phyloP scores from a whole-genome alignment of 2,888 invertebrate genomes.

The Mycalesis mineus region DNA sequence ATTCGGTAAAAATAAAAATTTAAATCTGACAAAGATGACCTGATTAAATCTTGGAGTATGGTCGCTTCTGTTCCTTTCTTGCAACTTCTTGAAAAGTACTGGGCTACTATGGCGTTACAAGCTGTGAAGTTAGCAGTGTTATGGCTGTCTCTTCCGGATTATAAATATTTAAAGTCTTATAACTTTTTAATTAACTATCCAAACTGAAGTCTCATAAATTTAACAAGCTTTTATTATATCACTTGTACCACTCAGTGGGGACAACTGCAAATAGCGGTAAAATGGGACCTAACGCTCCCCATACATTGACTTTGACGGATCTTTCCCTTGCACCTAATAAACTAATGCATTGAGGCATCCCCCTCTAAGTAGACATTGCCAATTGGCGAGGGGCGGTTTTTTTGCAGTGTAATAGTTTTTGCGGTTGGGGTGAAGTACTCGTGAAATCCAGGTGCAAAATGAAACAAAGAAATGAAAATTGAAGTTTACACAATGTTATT shows the following conservation, averaged over 20 bases:
- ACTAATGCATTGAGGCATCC: slow-evolving; percentile 55
- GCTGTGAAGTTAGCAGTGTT: too few relatives aligned
- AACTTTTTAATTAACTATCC: too few relatives aligned
- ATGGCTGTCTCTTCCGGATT: too few relatives aligned
- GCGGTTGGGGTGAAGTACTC: slow-evolving; percentile 2
- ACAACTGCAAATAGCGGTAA: slow-evolving; percentile 62
- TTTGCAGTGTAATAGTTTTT: slow-evolving; percentile 26
- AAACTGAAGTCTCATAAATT: neutral
- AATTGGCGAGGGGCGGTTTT: slow-evolving; percentile 28
- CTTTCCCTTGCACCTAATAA: slow-evolving; percentile 69
- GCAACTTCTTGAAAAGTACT: too few relatives aligned
- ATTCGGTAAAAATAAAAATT: too few relatives aligned
- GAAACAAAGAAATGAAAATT: slow-evolving; percentile 2
- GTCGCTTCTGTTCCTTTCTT: too few relatives aligned
- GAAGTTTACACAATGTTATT: neutral
- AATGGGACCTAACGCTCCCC: slow-evolving; percentile 60
- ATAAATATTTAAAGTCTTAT: too few relatives aligned
- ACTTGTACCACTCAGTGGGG: slow-evolving; percentile 33
- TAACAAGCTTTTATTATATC: neutral
- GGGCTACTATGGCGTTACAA: too few relatives aligned
- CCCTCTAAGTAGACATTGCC: slow-evolving; percentile 38
- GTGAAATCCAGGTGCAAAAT: slow-evolving; percentile 2
- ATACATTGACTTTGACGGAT: slow-evolving; percentile 66
- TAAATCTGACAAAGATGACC: too few relatives aligned
- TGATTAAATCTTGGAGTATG: too few relatives aligned